Base-by-base conservation (phyloP, 2,797 vertebrate species). In the Nannoperca obscura region DNA sequence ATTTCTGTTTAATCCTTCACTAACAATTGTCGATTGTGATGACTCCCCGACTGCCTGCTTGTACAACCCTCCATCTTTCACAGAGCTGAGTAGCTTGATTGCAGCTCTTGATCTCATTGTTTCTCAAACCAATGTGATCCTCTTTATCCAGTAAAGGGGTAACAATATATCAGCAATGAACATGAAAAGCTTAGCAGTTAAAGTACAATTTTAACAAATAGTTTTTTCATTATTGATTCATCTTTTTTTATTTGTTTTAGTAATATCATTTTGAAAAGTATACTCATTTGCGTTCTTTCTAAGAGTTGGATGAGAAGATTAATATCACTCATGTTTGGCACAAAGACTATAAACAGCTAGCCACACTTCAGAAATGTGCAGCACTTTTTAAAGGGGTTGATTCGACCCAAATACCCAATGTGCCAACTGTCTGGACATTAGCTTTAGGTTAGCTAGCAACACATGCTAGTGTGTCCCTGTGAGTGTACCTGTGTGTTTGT, bases 41-140 rank as follows among this genome's bases (percentile, higher is more conserved):
- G 46, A 34, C 57, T 81, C 27, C 12, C 59, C 34, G 22, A 32
- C 53, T 34, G 24, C 24, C 17, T 59, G 22, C 50, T 80, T 13
- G 14, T 24, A 7, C 24, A 14, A 44, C 32, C 7, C 57, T 63
- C 34, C 65, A 42, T 74, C n/a, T 59, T 32, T 74, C 59, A 55
- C 19, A n/a, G 46, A 19, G 49, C 38, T 19, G 38, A 69, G 52
- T 1, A 11, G 67, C 36, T 79, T 60, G 11, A 13, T 47, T 74
- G 22, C 54, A 30, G 32, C 59, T 72, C 40, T 76, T 64, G 27
- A 76, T 59, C 55, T 74, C 27, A 66, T 65, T 69, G 69, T 79
- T 36, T 30, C 46, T 79, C 54, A 83, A 69, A 74, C 42, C 67
- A 58, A 71, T 47, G 13, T 14, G 10, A 62, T 76, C 36, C 22